Base-by-base conservation (phyloP, 2,888 invertebrate genomes). In the Muschampia staudingeri region DNA sequence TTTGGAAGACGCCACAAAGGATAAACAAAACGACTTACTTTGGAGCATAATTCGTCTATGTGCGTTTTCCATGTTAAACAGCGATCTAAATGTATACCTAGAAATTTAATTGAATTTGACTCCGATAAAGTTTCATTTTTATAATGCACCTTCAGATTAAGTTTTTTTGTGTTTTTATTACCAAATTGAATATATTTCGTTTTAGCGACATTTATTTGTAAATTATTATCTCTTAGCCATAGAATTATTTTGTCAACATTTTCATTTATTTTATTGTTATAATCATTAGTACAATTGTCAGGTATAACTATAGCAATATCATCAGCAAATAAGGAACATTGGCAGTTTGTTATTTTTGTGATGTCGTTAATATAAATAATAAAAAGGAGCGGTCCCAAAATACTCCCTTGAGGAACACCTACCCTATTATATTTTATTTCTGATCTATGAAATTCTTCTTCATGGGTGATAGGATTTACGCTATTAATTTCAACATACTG, bases 401-500 rank as follows among this genome's bases (percentile, higher is more conserved):
- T 40, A n/a, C 52, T 70, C 4, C 77, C 77, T 19, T 69, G 77
- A 1, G 77, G 77, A 7, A 77, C 77, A 5, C 77, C 77, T 34
- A 77, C 69, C 16, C 25, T 77, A 6, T 77, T 77, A 14, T 48
- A 69, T 69, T 69, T 77, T 6, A 34, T 11, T 12, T 76, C 44
- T 2, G 76, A 76, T 48, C 30, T 76, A 2, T 8, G 3, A 6
- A 30, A n/a, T 52, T 52, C 7, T n/a, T 69, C 76, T 69, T 77
- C 76, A 8, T 9, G 42, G 40, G 44, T 76, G 0, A n/a, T 30
- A 3, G 42, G 14, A 30, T 76, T 67, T 16, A 76, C 61, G 16
- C 16, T 65, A 44, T 67, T 25, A 30, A 76, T 25, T 76, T 76
- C 76, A 9, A 76, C 76, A 25, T 76, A 76, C 44, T 76, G 76